These are phyloP conservation scores for Bursaphelenchus okinawaensis DNA, from an alignment of 2,888 invertebrate species.

Conservation along the genomic window DNA sequence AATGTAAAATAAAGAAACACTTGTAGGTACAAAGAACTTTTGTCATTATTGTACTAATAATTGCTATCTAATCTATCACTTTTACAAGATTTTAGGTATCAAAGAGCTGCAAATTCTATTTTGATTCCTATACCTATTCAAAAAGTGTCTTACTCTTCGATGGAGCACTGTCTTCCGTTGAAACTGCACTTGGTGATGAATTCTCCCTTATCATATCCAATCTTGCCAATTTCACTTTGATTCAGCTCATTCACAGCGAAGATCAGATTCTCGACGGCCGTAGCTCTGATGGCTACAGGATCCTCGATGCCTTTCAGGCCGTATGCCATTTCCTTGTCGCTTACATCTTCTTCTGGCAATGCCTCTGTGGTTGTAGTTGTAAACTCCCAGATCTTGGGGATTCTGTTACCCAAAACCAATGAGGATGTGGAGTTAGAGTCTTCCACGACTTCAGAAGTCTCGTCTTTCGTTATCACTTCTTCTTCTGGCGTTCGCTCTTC, in stretches of 20 bases:
- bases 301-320: slow-evolving; percentile 30
- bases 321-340: slow-evolving; percentile 47
- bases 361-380: slow-evolving; percentile 36
- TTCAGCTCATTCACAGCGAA: slow-evolving; percentile 51
- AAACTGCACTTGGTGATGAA: slow-evolving; percentile 55
- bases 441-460: not conserved
- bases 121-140: too few relatives aligned
- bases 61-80: too few relatives aligned
- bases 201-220: slow-evolving; percentile 33
- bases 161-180: slow-evolving; percentile 53
- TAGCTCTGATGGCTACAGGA: slow-evolving; percentile 51
- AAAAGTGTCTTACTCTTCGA: slow-evolving; percentile 51
- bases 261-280: slow-evolving; percentile 54
- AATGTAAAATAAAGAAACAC: not conserved
- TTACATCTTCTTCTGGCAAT: slow-evolving; percentile 33
- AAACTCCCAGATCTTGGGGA: slow-evolving; percentile 52
- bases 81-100: too few relatives aligned
- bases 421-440: slow-evolving; percentile 1
- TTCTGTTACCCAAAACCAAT: slow-evolving; percentile 28
- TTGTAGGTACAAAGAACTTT: too few relatives aligned
- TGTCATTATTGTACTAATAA: too few relatives aligned
- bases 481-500: slow-evolving; percentile 27
- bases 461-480: slow-evolving; percentile 1
- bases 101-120: too few relatives aligned
- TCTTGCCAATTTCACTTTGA: slow-evolving; percentile 24